phyloP scores from a whole-genome alignment of 2,113 vertebrate genomes.

The Melanocharis versteri region DNA sequence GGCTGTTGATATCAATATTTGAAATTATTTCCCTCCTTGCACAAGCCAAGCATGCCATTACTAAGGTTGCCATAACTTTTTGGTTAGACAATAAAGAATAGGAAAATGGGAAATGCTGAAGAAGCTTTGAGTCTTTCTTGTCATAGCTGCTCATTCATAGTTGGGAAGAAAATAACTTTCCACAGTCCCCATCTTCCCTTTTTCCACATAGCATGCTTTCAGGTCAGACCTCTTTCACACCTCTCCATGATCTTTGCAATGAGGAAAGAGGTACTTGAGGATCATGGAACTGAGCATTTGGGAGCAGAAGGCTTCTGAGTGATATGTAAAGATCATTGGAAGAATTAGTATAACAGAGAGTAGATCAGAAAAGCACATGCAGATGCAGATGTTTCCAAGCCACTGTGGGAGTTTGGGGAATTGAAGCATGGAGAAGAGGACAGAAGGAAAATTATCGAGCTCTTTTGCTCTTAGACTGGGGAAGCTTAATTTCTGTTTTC shows the following conservation, averaged over 20 bases:
- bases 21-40: background rate
- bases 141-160: background rate
- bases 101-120: background rate
- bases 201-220: background rate
- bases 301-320: background rate
- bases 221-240: background rate
- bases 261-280: background rate
- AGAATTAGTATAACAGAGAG: background rate
- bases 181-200: background rate
- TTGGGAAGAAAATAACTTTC: background rate
- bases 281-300: background rate
- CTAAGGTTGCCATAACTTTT: background rate
- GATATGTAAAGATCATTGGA: background rate
- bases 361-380: background rate
- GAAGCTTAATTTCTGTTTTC: background rate
- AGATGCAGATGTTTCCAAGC: background rate
- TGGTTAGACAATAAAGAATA: background rate
- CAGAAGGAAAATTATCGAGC: background rate
- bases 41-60: background rate
- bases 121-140: background rate
- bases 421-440: background rate
- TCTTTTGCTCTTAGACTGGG: background rate
- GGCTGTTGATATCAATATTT: background rate
- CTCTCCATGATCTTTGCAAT: background rate
- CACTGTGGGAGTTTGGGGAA: background rate